Base-by-base conservation (phyloP, 37 sponge, comb jelly and placozoan genomes). In the Aplysina aerophoba region DNA sequence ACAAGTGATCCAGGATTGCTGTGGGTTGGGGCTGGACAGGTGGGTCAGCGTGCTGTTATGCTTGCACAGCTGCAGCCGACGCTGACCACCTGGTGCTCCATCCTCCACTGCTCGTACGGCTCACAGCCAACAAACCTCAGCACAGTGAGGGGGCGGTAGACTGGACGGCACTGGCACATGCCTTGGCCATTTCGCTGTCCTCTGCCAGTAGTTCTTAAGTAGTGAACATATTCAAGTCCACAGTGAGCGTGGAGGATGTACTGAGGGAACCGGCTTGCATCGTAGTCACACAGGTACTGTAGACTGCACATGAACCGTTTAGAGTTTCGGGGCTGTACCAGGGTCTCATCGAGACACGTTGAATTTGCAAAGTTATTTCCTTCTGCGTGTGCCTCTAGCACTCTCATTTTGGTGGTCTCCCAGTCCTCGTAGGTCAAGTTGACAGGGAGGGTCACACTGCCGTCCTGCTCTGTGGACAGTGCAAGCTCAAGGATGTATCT, bases 261-360 rank as follows among this genome's bases (percentile, higher is more conserved):
- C 53, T 74, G 71, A 25, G 93, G 93, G 66, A 89, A 61, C 28
- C 93, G 40, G 55, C 35, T 16, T 0, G 83, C 74, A 59, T 89
- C 68, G 67, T 92, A 86, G 72, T 92, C 93, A 27, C 89, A 88
- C 34, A 30, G 55, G 50, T 89, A 92, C 0, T 39, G 38, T 87
- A 87, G 86, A 44, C 8, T 25, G 61, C 87, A 86, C 44, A 75
- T 75, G 25, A 44, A 15, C 13, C 34, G 27, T 17, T 30, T 69
- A 6, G 71, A 25, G 27, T 31, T 35, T 69, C 34, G 3, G 50
- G 50, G 50, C 50, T 44, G 50, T 8, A 44, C 50, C 6, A 8
- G 3, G 50, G 50, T 44, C 6, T 44, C 8, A 25, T 16, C 34
- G 30, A 35, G 17, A 6, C 71, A 69, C 34, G n/a, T n/a, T n/a